phyloP scores from a whole-genome alignment of 2,113 vertebrate species.

The Sakesphorus luctuosus region DNA sequence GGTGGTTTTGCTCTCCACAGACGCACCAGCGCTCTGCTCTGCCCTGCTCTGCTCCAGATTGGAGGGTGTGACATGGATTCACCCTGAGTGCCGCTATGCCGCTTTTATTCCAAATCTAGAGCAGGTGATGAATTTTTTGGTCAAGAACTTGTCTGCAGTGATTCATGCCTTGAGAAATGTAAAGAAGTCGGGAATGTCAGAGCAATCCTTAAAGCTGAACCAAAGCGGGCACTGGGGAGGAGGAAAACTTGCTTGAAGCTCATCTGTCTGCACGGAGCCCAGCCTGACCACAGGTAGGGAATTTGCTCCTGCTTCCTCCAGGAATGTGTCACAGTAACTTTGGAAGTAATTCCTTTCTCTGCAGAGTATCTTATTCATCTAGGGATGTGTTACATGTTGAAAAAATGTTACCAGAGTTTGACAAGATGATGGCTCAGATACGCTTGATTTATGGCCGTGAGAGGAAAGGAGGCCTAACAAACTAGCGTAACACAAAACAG shows the following conservation, averaged over 20 bases:
- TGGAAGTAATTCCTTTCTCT: neutral
- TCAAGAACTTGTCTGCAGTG: neutral
- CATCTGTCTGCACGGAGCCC: neutral
- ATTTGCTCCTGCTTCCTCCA: neutral
- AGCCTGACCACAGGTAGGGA: neutral
- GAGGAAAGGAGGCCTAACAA: neutral
- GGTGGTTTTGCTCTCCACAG: neutral
- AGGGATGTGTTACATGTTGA: neutral
- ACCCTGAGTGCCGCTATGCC: neutral
- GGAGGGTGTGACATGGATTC: neutral
- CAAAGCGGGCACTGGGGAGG: neutral
- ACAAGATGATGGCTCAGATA: neutral
- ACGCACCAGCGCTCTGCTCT: neutral
- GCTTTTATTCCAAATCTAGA: constrained; percentile 11
- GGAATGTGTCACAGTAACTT: rapidly evolving
- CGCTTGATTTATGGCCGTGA: neutral
- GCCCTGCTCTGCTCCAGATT: neutral
- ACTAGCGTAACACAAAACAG: neutral
- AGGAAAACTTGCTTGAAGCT: neutral
- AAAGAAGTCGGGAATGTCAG: neutral
- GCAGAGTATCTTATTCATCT: neutral
- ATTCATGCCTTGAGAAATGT: neutral
- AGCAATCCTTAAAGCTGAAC: neutral
- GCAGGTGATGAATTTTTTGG: neutral
- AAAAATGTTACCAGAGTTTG: neutral